A percentile compares a stretch with the other conserved stretches of the same genome.
phyloP scores from a whole-genome alignment of 2,888 invertebrate species.

The Lasius fuliginosus region DNA sequence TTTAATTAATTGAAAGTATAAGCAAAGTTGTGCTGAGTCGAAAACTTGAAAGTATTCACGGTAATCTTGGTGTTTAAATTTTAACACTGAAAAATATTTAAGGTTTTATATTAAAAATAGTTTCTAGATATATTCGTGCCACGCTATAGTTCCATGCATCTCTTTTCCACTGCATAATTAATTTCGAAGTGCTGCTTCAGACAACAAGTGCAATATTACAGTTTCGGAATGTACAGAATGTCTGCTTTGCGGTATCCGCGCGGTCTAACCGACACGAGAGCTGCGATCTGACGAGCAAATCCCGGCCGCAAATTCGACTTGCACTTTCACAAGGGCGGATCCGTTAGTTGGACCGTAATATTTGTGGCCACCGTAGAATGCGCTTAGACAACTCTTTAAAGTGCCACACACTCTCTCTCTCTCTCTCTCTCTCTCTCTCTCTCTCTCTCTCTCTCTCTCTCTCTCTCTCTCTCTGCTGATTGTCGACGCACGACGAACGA shows the following conservation, averaged over 20 bases:
- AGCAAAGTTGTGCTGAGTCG: background rate
- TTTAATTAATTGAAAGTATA: background rate
- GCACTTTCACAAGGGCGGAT: slow-evolving; percentile 56
- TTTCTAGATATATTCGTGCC: background rate
- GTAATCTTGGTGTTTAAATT: background rate
- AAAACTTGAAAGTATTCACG: background rate
- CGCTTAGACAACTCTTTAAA: slow-evolving; percentile 61
- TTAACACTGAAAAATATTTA: background rate
- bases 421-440: slow-evolving; percentile 59
- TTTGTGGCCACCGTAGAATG: slow-evolving; percentile 68
- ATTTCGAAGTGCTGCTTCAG: slow-evolving; percentile 41
- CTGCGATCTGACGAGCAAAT: slow-evolving; percentile 52
- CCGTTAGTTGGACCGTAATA: slow-evolving; percentile 57
- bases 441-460: slow-evolving; percentile 5
- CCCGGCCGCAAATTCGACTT: slow-evolving; percentile 54
- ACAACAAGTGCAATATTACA: slow-evolving; percentile 58
- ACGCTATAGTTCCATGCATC: no score
- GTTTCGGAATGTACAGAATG: slow-evolving; percentile 39
- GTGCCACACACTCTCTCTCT: slow-evolving; percentile 60
- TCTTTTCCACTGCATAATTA: slow-evolving; percentile 24
- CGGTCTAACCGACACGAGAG: slow-evolving; percentile 44
- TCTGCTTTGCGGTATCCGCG: slow-evolving; percentile 47
- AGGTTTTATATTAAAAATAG: background rate
- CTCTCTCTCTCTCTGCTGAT: slow-evolving; percentile 61
- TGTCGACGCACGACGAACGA: slow-evolving; percentile 1